Percentiles rank a stretch among this genome's conserved stretches.
phyloP scores from a whole-genome alignment of 2,888 invertebrate genomes.

The Cerastis leucographa region DNA sequence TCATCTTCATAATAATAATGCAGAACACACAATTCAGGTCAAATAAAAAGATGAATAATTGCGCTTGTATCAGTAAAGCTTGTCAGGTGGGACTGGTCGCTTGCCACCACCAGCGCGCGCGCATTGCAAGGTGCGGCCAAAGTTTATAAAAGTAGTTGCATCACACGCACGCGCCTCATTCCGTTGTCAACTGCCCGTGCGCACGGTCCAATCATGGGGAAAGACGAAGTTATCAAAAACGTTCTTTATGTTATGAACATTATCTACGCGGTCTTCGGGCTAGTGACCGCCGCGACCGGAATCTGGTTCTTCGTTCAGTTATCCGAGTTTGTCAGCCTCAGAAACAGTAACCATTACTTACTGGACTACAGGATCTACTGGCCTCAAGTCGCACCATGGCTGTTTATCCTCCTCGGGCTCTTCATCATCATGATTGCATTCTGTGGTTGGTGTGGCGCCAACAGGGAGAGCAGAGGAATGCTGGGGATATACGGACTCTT shows the following conservation, averaged over 20 bases:
- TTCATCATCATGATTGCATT: constrained; percentile 85
- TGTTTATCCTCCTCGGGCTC: constrained; percentile 85
- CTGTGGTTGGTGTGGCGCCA: constrained; percentile 87
- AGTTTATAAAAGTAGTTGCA: constrained; percentile 86
- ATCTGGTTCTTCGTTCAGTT: constrained; percentile 89
- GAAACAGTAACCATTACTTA: constrained; percentile 87
- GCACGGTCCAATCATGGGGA: constrained; percentile 83
- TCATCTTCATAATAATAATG: constrained; percentile 39
- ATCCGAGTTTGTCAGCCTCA: constrained; percentile 83
- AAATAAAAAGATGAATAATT: constrained; percentile 52
- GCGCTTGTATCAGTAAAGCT: constrained; percentile 54
- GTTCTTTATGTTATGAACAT: constrained; percentile 86
- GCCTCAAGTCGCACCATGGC: constrained; percentile 89
- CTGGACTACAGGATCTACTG: constrained; percentile 88
- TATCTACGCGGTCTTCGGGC: constrained; percentile 85
- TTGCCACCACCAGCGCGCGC: constrained; percentile 56
- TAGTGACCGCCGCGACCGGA: constrained; percentile 85
- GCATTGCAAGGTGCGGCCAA: constrained; percentile 74
- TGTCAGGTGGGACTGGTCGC: constrained; percentile 65
- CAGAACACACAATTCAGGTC: constrained; percentile 55
- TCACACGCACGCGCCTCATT: constrained; percentile 82
- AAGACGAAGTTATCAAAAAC: constrained; percentile 85
- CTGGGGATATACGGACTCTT: constrained; percentile 85
- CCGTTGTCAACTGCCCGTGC: constrained; percentile 77
- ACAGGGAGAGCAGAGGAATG: constrained; percentile 83